Evolutionary conservation across 1,140 invertebrate species (phyloP), one percentile per base, ranked within the genome.

Genomic region (Melanaphis sacchari): DNA sequence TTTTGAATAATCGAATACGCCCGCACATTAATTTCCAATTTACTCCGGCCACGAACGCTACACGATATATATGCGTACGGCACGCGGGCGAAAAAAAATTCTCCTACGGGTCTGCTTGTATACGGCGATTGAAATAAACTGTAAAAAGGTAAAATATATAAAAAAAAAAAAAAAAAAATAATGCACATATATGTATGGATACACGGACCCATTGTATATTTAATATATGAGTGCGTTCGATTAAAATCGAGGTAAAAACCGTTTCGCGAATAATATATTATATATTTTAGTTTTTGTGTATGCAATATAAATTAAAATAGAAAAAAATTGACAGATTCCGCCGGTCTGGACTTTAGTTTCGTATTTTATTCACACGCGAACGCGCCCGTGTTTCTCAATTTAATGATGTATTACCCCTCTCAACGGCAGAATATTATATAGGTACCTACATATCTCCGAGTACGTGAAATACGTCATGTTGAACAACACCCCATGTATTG

Each of bases 1-100:
- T 91, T 66, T 43, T 91, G 90, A 66, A 91, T 66, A 91, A 91
- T 91, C 54, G 54, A 91, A 91, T 90, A 90, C 52, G 38, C 38
- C 40, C 52, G 24, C 54, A 43, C 90, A 76, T 91, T 43, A 66
- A 41, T 91, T 91, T 66, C 40, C 59, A 91, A 91, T 91, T 91
- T 66, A 66, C 36, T 36, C 49, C 49, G 84, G 31, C 31, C 41
- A 11, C 26, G 18, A 88, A 46, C 85, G 31, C 18, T n/a, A 88
- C 5, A 87, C 26, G 31, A 7, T 21, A 36, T 87, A 24, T 22
- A 26, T n/a, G 31, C 11, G n/a, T 4, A 49, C 18, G 31, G 85
- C 9, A 36, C 7, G 85, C n/a, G 24, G 24, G 5, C 82, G 84
- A 41, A 41, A 41, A 85, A 85, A 40, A 40, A 85, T 76, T 76